Percentiles rank a stretch among this genome's conserved stretches.
These are phyloP conservation scores for Chaunax sp. DNA, from an alignment of 2,797 vertebrate species.

Conservation along the genomic window DNA sequence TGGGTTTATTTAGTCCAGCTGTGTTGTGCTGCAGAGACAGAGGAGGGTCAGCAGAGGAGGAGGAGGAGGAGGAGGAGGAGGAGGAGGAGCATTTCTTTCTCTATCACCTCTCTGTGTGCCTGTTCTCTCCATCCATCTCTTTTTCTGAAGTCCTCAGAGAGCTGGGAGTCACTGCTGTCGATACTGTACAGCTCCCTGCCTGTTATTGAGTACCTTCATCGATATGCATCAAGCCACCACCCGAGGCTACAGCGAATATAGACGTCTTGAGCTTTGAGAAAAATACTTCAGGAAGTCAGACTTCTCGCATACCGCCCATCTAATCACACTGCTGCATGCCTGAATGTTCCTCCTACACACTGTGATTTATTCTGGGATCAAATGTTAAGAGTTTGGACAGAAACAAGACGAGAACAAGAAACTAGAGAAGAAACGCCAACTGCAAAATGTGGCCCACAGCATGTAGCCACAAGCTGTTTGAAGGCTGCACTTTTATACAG, in stretches of 20 bases:
- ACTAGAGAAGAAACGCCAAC: not conserved
- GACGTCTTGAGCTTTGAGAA: conserved; percentile 33
- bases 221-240: conserved; percentile 60
- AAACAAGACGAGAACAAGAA: not conserved
- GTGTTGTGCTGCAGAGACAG: conserved; percentile 11
- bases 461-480: not conserved
- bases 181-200: conserved; percentile 52
- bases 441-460: not conserved
- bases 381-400: conserved; percentile 10
- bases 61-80: not conserved
- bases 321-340: conserved; percentile 25
- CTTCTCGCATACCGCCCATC: conserved; percentile 4
- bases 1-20: conserved; percentile 43
- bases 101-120: conserved; percentile 25
- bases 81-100: conserved; percentile 2
- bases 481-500: not conserved
- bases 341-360: conserved; percentile 39
- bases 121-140: conserved; percentile 23
- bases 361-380: conserved; percentile 12
- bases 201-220: conserved; percentile 63
- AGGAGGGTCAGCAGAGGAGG: no score
- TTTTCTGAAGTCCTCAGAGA: conserved; percentile 36
- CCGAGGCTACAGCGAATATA: conserved; percentile 60
- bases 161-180: conserved; percentile 47
- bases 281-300: conserved; percentile 36